Evolutionary conservation across 2,888 invertebrate species (phyloP).

Genomic region (Synanthedon andrenaeformis): DNA sequence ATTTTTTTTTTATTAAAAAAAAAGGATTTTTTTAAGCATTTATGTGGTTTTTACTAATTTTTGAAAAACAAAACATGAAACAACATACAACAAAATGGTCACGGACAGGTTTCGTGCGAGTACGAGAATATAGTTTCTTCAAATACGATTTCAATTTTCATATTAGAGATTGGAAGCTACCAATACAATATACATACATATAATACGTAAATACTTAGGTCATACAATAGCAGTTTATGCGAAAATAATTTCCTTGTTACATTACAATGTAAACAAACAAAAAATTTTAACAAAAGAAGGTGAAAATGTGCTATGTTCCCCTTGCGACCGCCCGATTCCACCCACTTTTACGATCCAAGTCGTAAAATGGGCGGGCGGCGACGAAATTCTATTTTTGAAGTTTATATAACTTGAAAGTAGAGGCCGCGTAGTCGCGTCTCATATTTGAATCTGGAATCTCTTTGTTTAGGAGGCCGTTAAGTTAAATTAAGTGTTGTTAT

Average conservation of each 20-base stretch:
- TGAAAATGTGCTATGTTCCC: slow-evolving; percentile 39
- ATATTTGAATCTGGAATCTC: slow-evolving; percentile 34
- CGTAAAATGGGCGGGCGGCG: slow-evolving; percentile 43
- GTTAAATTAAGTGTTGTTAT: slow-evolving; percentile 17
- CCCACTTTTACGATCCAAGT: slow-evolving; percentile 43
- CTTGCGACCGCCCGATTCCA: slow-evolving; percentile 15
- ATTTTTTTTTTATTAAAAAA: too few species aligned
- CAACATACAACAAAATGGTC: too few species aligned
- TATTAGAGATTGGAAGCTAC: too few species aligned
- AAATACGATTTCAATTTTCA: too few species aligned
- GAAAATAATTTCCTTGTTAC: not conserved
- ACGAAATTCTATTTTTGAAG: slow-evolving; percentile 52
- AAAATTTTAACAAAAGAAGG: not conserved
- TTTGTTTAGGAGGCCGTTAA: slow-evolving; percentile 20
- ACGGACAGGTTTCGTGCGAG: too few species aligned
- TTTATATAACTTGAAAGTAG: slow-evolving; percentile 41
- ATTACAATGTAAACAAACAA: not conserved
- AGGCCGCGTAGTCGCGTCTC: slow-evolving; percentile 16
- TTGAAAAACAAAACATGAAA: too few species aligned
- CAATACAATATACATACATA: too few species aligned
- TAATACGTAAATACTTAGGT: too few species aligned
- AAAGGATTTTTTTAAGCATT: too few species aligned
- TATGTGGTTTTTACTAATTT: too few species aligned
- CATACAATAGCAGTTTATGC: too few species aligned
- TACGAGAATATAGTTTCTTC: too few species aligned